Conservation (phyloP, 1,140 invertebrate species). For the Drosophila yakuba region DNA sequence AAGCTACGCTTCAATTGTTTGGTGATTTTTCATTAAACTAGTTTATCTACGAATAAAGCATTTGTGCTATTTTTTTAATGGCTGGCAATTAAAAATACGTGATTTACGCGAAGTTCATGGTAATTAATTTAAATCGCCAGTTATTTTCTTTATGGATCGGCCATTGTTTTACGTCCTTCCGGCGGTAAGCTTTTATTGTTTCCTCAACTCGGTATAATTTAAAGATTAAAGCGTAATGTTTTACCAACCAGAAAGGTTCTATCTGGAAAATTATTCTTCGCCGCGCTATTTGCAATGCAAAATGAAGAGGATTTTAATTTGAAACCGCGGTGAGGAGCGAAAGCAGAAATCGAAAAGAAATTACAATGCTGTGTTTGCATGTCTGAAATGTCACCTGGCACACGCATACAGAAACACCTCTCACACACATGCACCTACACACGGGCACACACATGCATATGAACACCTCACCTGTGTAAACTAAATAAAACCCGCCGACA, state of each 20-base stretch:
- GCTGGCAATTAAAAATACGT: neutral
- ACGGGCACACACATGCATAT: neutral
- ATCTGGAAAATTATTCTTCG: conserved; percentile 19
- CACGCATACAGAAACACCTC: conserved; percentile 11
- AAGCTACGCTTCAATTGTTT: neutral
- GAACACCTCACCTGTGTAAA: conserved; percentile 26
- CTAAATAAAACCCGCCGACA: conserved; percentile 56
- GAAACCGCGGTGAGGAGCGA: conserved; percentile 26
- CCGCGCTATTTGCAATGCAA: conserved; percentile 44
- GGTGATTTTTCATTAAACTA: conserved; percentile 1
- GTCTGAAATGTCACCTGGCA: conserved; percentile 29
- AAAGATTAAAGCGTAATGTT: neutral
- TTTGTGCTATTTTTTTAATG: conserved; percentile 4
- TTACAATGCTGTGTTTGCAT: conserved; percentile 50
- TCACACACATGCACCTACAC: neutral
- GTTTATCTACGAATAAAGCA: conserved; percentile 16
- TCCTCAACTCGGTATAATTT: neutral
- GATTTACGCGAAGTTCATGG: conserved; percentile 9
- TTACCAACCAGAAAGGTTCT: neutral
- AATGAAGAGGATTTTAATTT: conserved; percentile 59
- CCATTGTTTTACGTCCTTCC: conserved; percentile 13
- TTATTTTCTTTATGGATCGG: conserved; percentile 17
- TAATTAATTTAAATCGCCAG: conserved; percentile 31
- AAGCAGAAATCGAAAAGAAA: conserved; percentile 38
- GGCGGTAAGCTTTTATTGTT: conserved; percentile 9